These are phyloP conservation scores for Leucophenga maculata DNA, from an alignment of 2,888 invertebrate species.

Conservation along the genomic window DNA sequence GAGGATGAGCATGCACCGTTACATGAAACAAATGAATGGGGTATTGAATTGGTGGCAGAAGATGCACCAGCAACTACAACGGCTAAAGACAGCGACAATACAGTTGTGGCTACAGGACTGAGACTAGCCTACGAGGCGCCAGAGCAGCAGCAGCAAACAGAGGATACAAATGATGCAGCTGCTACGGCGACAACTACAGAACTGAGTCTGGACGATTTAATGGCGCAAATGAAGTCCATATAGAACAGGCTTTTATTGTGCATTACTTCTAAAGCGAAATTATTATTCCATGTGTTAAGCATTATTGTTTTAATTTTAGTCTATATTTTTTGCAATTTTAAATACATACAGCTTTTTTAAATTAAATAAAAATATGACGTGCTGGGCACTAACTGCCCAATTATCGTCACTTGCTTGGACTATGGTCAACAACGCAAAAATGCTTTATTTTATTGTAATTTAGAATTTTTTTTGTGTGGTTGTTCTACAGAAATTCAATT, in stretches of 20 bases:
- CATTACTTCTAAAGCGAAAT: not conserved
- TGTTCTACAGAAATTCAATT: not conserved
- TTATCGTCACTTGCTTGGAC: too few relatives aligned
- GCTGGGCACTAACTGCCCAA: too few relatives aligned
- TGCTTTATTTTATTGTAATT: too few relatives aligned
- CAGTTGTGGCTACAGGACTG: conserved; percentile 56
- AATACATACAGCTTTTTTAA: too few relatives aligned
- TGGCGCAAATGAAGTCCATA: conserved; percentile 92
- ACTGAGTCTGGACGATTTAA: conserved; percentile 84
- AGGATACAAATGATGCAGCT: conserved; percentile 56
- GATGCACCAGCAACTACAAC: conserved; percentile 69
- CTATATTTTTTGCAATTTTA: not conserved
- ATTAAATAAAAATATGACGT: too few relatives aligned
- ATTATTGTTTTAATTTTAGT: conserved; percentile 36
- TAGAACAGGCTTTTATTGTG: conserved; percentile 72
- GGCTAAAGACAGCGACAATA: not conserved
- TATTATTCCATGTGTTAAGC: conserved; percentile 41
- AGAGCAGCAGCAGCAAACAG: conserved; percentile 68
- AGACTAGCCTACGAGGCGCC: conserved; percentile 84
- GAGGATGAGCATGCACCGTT: conserved; percentile 77
- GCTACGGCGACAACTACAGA: conserved; percentile 73
- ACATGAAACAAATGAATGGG: conserved; percentile 95
- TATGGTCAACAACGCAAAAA: too few relatives aligned
- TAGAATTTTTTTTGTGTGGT: too few relatives aligned
- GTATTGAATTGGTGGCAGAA: conserved; percentile 80